These are phyloP conservation scores for Pectinophora gossypiella DNA, from an alignment of 1,140 invertebrate genomes.

Conservation along the genomic window DNA sequence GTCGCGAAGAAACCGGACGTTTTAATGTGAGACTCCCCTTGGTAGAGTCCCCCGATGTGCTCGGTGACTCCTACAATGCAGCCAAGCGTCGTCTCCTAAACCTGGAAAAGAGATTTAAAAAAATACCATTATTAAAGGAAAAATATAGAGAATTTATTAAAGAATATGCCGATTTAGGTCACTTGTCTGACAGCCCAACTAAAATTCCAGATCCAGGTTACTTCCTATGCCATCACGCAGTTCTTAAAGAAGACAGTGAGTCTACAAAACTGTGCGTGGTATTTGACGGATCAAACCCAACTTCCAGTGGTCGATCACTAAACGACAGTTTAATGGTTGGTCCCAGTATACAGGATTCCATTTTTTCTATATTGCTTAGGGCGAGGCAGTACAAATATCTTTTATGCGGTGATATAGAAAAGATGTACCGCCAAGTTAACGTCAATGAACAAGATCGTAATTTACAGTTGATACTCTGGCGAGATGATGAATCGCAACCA, in stretches of 20 bases:
- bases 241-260: conserved; percentile 4
- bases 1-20: too few relatives aligned
- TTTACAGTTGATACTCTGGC: conserved; percentile 50
- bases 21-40: conserved; percentile 10
- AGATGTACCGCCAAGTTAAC: conserved; percentile 7
- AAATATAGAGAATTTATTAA: conserved; percentile 3
- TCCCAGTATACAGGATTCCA: conserved; percentile 6
- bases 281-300: conserved; percentile 1
- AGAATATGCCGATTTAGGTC: conserved; percentile 6
- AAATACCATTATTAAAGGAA: conserved; percentile 1
- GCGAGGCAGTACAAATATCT: conserved; percentile 27
- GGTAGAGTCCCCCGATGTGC: conserved; percentile 1
- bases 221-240: conserved; percentile 4
- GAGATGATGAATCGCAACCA: conserved; percentile 20
- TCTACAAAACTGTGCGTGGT: conserved; percentile 3
- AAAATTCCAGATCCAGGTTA: conserved; percentile 6
- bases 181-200: background rate
- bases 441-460: conserved; percentile 6
- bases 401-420: conserved; percentile 11
- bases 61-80: conserved; percentile 1
- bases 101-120: conserved; percentile 4
- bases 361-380: conserved; percentile 7
- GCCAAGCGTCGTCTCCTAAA: conserved; percentile 2
- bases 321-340: conserved; percentile 5
- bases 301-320: background rate